A percentile compares a stretch with the other conserved stretches of the same genome.
These are phyloP conservation scores for Cyprichromis sp. DNA, from an alignment of 2,113 vertebrate genomes.

Conservation along the genomic window DNA sequence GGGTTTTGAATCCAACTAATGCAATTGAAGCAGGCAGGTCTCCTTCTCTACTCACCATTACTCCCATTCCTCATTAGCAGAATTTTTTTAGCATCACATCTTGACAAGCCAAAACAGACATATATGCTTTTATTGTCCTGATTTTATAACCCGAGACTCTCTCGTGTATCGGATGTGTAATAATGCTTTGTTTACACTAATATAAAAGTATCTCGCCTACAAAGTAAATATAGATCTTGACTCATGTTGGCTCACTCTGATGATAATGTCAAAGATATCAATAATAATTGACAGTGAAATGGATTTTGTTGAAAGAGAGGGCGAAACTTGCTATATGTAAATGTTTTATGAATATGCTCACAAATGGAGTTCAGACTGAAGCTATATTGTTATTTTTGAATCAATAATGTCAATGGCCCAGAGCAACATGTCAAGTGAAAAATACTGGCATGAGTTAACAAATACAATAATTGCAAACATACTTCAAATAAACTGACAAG, in stretches of 20 bases:
- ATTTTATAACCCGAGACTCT: slow-evolving; percentile 1
- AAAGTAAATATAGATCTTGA: slow-evolving; percentile 22
- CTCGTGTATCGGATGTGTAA: background rate
- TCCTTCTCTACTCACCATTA: slow-evolving; percentile 9
- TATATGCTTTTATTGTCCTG: background rate
- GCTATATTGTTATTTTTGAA: slow-evolving; percentile 60
- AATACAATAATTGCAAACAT: slow-evolving; percentile 68
- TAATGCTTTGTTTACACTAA: slow-evolving; percentile 11
- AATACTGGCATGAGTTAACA: slow-evolving; percentile 57
- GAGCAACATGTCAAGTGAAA: slow-evolving; percentile 55
- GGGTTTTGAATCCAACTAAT: background rate
- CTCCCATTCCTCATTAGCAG: slow-evolving; percentile 15
- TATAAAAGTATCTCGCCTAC: background rate
- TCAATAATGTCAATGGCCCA: slow-evolving; percentile 64
- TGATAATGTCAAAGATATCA: slow-evolving; percentile 45
- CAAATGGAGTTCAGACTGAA: slow-evolving; percentile 34
- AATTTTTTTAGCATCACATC: background rate
- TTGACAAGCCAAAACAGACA: background rate
- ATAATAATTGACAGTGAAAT: slow-evolving; percentile 35
- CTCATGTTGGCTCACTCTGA: slow-evolving; percentile 3
- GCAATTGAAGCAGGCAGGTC: background rate
- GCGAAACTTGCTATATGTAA: slow-evolving; percentile 42
- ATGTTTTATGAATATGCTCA: slow-evolving; percentile 54
- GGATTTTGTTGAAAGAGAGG: slow-evolving; percentile 4
- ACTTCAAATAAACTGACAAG: slow-evolving; percentile 66